A percentile compares a stretch with the other conserved stretches of the same genome.
Conservation (phyloP, 2,888 invertebrate species). For the Drosophila pseudotalamancana region DNA sequence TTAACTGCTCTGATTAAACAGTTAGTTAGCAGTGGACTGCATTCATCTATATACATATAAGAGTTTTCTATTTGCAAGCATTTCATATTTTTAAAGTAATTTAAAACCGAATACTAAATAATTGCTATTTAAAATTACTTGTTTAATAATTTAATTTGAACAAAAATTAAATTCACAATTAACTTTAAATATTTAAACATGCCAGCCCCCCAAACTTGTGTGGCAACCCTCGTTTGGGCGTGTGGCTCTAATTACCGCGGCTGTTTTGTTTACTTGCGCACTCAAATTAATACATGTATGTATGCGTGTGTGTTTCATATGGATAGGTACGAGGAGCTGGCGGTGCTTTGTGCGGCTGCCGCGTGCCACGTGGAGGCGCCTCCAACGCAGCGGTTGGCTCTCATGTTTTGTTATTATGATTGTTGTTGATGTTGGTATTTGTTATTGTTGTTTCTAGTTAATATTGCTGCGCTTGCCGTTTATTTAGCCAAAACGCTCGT, state of each 20-base stretch:
- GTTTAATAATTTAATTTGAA: background rate
- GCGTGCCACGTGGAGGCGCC: background rate
- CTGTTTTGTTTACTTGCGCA: slow-evolving; percentile 44
- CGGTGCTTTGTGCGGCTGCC: slow-evolving; percentile 31
- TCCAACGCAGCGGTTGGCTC: slow-evolving; percentile 20
- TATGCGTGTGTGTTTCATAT: slow-evolving; percentile 13
- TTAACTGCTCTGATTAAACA: background rate
- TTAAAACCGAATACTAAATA: background rate
- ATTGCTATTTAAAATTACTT: background rate
- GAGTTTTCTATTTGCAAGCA: background rate
- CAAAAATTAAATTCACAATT: background rate
- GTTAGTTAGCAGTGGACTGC: background rate
- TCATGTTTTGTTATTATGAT: slow-evolving; percentile 34
- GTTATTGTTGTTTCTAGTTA: slow-evolving; percentile 48
- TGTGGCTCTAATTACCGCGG: slow-evolving; percentile 37
- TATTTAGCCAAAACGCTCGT: slow-evolving; percentile 49
- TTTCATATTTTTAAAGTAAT: background rate
- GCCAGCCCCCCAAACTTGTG: too few relatives aligned
- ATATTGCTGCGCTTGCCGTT: slow-evolving; percentile 44
- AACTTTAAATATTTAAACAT: background rate
- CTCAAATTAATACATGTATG: slow-evolving; percentile 49
- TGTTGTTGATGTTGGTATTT: slow-evolving; percentile 39
- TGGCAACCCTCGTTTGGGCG: slow-evolving; percentile 27
- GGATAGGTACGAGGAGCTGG: slow-evolving; percentile 18
- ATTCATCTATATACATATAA: background rate